phyloP scores from a whole-genome alignment of 2,113 vertebrate genomes.

The Cyanocitta stelleri region DNA sequence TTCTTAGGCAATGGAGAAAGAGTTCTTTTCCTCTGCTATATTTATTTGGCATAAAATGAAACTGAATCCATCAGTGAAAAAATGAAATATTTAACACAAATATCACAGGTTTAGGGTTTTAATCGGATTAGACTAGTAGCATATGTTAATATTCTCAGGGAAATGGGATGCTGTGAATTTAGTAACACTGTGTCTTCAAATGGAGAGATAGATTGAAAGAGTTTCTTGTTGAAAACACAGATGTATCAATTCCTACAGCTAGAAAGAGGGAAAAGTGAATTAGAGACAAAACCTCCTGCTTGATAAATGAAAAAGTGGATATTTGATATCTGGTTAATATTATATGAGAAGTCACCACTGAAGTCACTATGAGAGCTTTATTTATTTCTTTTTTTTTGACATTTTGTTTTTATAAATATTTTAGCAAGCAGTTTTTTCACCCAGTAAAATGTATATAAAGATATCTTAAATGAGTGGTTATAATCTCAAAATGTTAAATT shows the following conservation, averaged over 20 bases:
- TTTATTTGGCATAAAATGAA: not conserved
- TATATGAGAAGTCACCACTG: not conserved
- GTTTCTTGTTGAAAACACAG: not conserved
- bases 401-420: not conserved
- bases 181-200: not conserved
- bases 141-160: not conserved
- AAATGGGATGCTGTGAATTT: slow-evolving; percentile 1
- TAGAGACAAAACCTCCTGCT: not conserved
- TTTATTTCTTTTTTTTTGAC: fast-evolving
- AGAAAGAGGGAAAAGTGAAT: slow-evolving; percentile 44
- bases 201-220: not conserved
- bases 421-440: not conserved
- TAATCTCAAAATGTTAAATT: not conserved
- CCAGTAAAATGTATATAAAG: not conserved
- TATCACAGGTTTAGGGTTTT: not conserved
- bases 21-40: not conserved
- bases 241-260: not conserved
- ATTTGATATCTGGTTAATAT: not conserved
- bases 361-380: not conserved
- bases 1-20: not conserved
- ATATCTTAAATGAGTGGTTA: not conserved
- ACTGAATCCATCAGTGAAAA: not conserved
- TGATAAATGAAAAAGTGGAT: not conserved
- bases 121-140: not conserved
- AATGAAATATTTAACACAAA: not conserved